A percentile compares a stretch with the other conserved stretches of the same genome.
These are phyloP conservation scores for Calosoma granatense DNA, from an alignment of 1,140 invertebrate species.

Conservation along the genomic window DNA sequence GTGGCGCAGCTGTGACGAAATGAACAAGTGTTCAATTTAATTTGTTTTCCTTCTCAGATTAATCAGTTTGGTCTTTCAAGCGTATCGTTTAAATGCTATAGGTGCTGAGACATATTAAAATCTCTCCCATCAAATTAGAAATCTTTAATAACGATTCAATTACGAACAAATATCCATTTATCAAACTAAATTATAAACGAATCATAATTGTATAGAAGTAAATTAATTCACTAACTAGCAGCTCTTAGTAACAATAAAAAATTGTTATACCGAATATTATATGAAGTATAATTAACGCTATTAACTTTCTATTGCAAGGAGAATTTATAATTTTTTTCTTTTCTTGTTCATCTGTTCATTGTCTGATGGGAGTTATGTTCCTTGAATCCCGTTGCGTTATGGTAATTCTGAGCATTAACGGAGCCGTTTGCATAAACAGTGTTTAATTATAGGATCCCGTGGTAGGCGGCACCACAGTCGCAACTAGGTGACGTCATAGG, in stretches of 20 bases:
- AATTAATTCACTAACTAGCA: no score
- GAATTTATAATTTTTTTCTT: background rate
- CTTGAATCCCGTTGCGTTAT: conserved; percentile 1
- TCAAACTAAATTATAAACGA: no score
- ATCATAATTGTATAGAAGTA: no score
- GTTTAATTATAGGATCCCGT: background rate
- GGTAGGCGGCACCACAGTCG: background rate
- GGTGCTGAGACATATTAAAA: no score
- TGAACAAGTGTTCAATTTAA: conserved; percentile 8
- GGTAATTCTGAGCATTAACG: background rate
- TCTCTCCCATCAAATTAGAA: no score
- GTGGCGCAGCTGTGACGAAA: background rate
- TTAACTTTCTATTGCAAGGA: background rate
- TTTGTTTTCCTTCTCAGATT: background rate
- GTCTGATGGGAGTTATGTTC: background rate
- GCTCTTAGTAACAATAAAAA: no score
- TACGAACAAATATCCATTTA: no score
- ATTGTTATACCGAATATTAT: no score
- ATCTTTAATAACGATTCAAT: no score
- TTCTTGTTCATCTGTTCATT: background rate
- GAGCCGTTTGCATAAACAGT: conserved; percentile 6
- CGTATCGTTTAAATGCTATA: no score
- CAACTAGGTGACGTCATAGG: conserved; percentile 1
- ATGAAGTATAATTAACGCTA: no score
- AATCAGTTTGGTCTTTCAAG: background rate